Evolutionary conservation across 2,797 vertebrate genomes (phyloP).

Genomic region (Sitta carolinensis): DNA sequence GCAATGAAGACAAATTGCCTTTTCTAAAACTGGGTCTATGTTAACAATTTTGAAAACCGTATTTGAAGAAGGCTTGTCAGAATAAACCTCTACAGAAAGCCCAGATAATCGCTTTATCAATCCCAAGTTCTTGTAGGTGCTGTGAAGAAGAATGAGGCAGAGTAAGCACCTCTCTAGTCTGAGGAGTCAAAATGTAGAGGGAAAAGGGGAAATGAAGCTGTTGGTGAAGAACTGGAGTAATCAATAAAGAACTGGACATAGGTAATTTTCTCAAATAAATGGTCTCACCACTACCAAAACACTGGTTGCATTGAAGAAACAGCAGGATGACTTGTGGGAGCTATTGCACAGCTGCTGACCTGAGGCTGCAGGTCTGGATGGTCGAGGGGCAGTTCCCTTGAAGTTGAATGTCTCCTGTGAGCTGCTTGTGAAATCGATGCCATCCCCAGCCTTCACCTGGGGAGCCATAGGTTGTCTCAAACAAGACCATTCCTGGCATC

Average conservation of each 20-base stretch:
- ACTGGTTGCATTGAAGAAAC: background rate
- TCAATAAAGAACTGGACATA: fast-evolving
- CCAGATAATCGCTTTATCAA: background rate
- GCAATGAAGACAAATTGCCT: background rate
- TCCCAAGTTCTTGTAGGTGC: background rate
- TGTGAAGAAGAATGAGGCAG: background rate
- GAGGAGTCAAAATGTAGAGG: background rate
- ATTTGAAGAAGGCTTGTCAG: background rate
- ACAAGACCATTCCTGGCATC: background rate
- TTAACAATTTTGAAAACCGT: background rate
- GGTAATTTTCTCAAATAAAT: background rate
- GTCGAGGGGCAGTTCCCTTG: background rate
- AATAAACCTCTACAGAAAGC: background rate
- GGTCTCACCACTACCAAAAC: background rate
- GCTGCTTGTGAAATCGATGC: background rate
- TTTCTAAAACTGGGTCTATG: background rate
- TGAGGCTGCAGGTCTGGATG: background rate
- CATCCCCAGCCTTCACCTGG: background rate
- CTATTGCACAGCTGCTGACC: background rate
- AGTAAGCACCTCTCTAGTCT: background rate
- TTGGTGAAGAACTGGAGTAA: background rate
- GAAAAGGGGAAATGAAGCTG: background rate
- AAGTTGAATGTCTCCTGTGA: background rate
- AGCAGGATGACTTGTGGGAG: fast-evolving
- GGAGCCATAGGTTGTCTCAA: background rate